Conservation (phyloP, 2,888 invertebrate genomes). For the Plagiodera versicolora region DNA sequence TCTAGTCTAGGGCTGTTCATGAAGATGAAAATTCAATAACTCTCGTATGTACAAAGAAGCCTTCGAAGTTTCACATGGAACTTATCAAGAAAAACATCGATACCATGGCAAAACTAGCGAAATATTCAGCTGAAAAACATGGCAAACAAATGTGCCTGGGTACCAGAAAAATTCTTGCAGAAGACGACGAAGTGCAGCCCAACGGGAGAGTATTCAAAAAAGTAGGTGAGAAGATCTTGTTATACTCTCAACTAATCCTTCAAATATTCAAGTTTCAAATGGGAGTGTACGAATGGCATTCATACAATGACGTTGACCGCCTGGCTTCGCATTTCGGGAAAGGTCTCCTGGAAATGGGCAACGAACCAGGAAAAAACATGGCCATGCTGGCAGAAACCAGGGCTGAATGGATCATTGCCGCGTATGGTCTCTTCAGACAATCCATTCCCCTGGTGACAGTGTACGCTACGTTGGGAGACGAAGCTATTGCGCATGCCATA, state of each 20-base stretch:
- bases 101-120: conserved; percentile 79
- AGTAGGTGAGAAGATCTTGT: conserved; percentile 54
- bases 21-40: conserved; percentile 56
- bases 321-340: conserved; percentile 75
- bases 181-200: conserved; percentile 90
- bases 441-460: conserved; percentile 92
- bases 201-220: conserved; percentile 94
- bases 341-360: conserved; percentile 78
- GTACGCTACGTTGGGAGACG: conserved; percentile 94
- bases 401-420: conserved; percentile 94
- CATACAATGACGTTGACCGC: conserved; percentile 72
- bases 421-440: conserved; percentile 92
- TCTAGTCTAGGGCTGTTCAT: conserved; percentile 16
- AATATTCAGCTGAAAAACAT: conserved; percentile 73
- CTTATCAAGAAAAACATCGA: conserved; percentile 73
- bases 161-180: conserved; percentile 83
- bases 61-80: conserved; percentile 68
- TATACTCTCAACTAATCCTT: neutral
- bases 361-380: conserved; percentile 70
- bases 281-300: conserved; percentile 89
- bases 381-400: conserved; percentile 95
- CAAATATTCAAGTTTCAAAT: conserved; percentile 78
- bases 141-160: conserved; percentile 76
- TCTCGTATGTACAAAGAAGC: conserved; percentile 71
- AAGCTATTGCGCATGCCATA: conserved; percentile 92